These are phyloP conservation scores for Tetraodon nigroviridis DNA, from an alignment of 2,113 vertebrate genomes.

Conservation along the genomic window DNA sequence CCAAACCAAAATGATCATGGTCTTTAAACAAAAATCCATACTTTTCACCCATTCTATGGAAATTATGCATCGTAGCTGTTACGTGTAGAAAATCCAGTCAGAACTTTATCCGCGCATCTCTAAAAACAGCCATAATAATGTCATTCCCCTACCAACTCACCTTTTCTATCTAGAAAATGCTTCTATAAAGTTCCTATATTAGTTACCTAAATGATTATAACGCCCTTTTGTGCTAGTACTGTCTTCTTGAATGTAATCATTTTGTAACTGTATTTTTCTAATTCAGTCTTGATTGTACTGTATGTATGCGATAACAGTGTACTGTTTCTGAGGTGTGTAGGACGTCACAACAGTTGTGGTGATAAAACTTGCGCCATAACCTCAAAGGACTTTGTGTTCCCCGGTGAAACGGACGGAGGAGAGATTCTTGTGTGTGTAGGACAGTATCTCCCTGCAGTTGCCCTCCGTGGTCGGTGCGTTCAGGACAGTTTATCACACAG, in stretches of 20 bases:
- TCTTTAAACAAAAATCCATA: conserved; percentile 52
- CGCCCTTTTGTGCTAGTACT: conserved; percentile 80
- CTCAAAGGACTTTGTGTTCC: conserved; percentile 45
- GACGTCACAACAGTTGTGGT: conserved; percentile 60
- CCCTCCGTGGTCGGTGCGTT: conserved; percentile 55
- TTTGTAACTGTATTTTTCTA: conserved; percentile 86
- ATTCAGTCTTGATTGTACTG: conserved; percentile 76
- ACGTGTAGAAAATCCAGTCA: conserved; percentile 53
- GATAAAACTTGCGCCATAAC: conserved; percentile 49
- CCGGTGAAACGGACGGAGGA: conserved; percentile 44
- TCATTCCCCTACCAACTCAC: conserved; percentile 44
- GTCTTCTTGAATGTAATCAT: conserved; percentile 84
- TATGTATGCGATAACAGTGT: conserved; percentile 72
- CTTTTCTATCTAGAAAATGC: conserved; percentile 76
- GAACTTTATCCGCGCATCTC: conserved; percentile 55
- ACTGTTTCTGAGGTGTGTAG: conserved; percentile 66
- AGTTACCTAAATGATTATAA: conserved; percentile 72
- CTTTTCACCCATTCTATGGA: conserved; percentile 55
- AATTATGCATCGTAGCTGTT: conserved; percentile 62
- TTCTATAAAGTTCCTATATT: conserved; percentile 78
- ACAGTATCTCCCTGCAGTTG: conserved; percentile 36
- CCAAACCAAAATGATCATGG: conserved; percentile 72
- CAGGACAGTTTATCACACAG: conserved; percentile 42
- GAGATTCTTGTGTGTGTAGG: conserved; percentile 50
- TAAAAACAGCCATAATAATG: conserved; percentile 61